These are phyloP conservation scores for Epinotia brunnichana DNA, from an alignment of 2,888 invertebrate genomes.

Conservation along the genomic window DNA sequence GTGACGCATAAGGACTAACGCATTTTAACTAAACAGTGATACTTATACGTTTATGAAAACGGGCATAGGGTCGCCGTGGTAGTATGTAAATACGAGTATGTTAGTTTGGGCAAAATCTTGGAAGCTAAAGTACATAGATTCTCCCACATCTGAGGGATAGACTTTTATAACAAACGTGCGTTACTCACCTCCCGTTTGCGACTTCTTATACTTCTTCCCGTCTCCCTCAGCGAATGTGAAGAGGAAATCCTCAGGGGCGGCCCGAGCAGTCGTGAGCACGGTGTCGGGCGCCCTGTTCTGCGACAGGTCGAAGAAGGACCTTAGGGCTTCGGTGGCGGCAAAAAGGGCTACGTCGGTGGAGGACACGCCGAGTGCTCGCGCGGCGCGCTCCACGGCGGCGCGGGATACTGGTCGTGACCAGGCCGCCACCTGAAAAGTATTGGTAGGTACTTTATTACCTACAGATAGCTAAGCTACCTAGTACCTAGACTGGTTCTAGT, in stretches of 20 bases:
- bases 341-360: slow-evolving; percentile 86
- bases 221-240: slow-evolving; percentile 78
- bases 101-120: too few species aligned
- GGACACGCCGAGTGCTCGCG: slow-evolving; percentile 84
- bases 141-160: neutral
- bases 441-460: neutral
- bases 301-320: slow-evolving; percentile 84
- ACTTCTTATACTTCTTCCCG: slow-evolving; percentile 78
- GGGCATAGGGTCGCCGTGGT: too few species aligned
- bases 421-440: slow-evolving; percentile 80
- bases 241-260: slow-evolving; percentile 83
- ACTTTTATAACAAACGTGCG: neutral
- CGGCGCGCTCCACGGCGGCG: slow-evolving; percentile 83
- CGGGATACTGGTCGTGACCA: slow-evolving; percentile 87
- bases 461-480: too few species aligned
- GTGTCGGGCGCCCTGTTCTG: slow-evolving; percentile 81
- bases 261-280: slow-evolving; percentile 86
- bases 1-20: too few species aligned
- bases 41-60: too few species aligned
- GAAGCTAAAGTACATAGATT: neutral
- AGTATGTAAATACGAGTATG: too few species aligned
- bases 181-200: slow-evolving; percentile 78
- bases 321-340: slow-evolving; percentile 85
- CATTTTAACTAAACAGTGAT: too few species aligned
- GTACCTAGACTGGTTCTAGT: too few species aligned